Evolutionary conservation across 2,113 vertebrate species (phyloP), one percentile per base, ranked within the genome.

Genomic region (Origma solitaria): DNA sequence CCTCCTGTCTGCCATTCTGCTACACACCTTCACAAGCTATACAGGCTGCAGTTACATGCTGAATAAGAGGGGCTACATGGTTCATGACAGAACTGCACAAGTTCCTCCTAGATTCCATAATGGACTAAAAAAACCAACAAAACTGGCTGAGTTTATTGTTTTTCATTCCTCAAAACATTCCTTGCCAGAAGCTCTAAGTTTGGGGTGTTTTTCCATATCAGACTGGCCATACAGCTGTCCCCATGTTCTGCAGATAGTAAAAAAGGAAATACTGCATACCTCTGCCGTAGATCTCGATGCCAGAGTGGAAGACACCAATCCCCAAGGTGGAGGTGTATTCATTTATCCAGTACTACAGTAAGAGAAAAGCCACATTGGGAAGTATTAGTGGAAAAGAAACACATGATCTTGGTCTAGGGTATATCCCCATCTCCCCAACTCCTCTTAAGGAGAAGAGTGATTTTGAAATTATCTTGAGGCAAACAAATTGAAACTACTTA

Each of bases 241-340:
- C 53, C 51, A 21, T 22, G 37, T 82, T 90, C 50, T 81, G 65
- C 54, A 58, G 40, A 65, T 69, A 95, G 22, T 18, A 35, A 44
- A 94, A 45, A 87, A 69, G 65, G 64, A 95, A 96, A 62, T 45
- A 33, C 53, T 66, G 76, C 97, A 94, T 97, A 99, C 99, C 99
- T 99, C 99, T 97, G 96, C 99, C 98, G 66, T 99, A 99, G 95
- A 99, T 98, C 98, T 99, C 98, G 40, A 99, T 99, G 97, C 99
- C 99, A 96, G 99, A 99, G 97, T 99, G 99, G 97, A 99, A 99
- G 96, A 99, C 99, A 94, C 99, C 99, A 93, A 99, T 99, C 50
- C 99, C 99, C 98, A 99, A 97, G 92, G 98, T 99, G 94, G 99
- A 99, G 8, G 99, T 99, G 98, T 99, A 99, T 96, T 99, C 99